These are phyloP conservation scores for Antigone vipio DNA, from an alignment of 2,113 vertebrate species.

Conservation along the genomic window DNA sequence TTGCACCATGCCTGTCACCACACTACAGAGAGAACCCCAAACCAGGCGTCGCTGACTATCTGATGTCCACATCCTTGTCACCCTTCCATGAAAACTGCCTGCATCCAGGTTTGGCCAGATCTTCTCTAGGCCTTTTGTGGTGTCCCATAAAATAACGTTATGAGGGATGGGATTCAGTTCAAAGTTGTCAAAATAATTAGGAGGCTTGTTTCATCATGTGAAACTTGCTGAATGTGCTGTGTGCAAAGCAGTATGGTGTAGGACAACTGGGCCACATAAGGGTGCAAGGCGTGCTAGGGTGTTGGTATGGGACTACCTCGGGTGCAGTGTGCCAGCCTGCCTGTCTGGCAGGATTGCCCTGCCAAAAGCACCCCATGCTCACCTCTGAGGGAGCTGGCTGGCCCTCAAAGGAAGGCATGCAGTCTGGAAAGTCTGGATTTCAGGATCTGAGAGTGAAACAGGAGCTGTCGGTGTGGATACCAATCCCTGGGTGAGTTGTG, in stretches of 20 bases:
- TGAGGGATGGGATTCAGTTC: not conserved
- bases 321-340: not conserved
- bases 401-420: not conserved
- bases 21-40: fast-evolving
- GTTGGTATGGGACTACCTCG: not conserved
- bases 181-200: not conserved
- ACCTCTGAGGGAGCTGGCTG: not conserved
- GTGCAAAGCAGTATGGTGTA: not conserved
- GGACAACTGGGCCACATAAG: not conserved
- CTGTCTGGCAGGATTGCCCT: not conserved
- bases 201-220: not conserved
- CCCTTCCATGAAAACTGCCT: not conserved
- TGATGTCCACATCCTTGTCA: not conserved
- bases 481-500: not conserved
- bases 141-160: not conserved
- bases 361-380: not conserved
- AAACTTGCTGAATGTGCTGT: not conserved
- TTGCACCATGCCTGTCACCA: not conserved
- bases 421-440: not conserved
- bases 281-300: fast-evolving
- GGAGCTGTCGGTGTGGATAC: not conserved
- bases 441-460: not conserved
- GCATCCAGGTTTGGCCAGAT: fast-evolving
- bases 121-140: not conserved
- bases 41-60: not conserved